A percentile compares a stretch with the other conserved stretches of the same genome.
Evolutionary conservation across 1,140 invertebrate species (phyloP).

Genomic region (Phymorhynchus buccinoides): DNA sequence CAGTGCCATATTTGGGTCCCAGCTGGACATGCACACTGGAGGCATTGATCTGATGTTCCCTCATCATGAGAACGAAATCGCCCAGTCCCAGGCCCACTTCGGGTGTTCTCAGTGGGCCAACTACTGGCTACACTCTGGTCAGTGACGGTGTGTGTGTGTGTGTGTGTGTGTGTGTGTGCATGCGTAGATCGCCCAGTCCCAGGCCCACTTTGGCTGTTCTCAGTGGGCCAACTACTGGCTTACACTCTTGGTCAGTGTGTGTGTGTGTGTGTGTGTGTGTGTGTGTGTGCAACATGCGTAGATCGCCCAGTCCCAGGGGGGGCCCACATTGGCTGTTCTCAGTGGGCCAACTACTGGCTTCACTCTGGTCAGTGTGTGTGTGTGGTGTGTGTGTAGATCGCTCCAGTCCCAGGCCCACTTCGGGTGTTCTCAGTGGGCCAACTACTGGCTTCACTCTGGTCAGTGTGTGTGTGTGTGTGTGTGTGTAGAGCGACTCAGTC

Average conservation of each 20-base stretch:
- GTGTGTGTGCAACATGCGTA: too few relatives aligned
- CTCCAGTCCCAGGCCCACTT: conserved; percentile 86
- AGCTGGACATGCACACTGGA: conserved; percentile 91
- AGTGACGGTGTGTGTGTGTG: not conserved
- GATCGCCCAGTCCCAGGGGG: too few relatives aligned
- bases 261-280: too few relatives aligned
- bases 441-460: conserved; percentile 93
- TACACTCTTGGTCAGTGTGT: conserved; percentile 87
- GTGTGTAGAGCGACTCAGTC: too few relatives aligned
- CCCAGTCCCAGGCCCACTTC: conserved; percentile 89
- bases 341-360: too few relatives aligned
- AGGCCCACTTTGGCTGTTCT: conserved; percentile 80
- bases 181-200: conserved; percentile 79
- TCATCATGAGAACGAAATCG: conserved; percentile 98
- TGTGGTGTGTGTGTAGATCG: too few relatives aligned
- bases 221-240: conserved; percentile 95
- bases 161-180: not conserved
- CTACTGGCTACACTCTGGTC: conserved; percentile 91
- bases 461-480: too few relatives aligned
- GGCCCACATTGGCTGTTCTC: too few relatives aligned
- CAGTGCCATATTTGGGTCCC: conserved; percentile 80
- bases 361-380: too few relatives aligned
- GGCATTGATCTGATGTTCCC: conserved; percentile 92
- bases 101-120: conserved; percentile 85
- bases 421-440: conserved; percentile 84